A percentile compares a stretch with the other conserved stretches of the same genome.
Evolutionary conservation across 2,888 invertebrate species (phyloP).

Genomic region (Branchipolynoe longqiensis): DNA sequence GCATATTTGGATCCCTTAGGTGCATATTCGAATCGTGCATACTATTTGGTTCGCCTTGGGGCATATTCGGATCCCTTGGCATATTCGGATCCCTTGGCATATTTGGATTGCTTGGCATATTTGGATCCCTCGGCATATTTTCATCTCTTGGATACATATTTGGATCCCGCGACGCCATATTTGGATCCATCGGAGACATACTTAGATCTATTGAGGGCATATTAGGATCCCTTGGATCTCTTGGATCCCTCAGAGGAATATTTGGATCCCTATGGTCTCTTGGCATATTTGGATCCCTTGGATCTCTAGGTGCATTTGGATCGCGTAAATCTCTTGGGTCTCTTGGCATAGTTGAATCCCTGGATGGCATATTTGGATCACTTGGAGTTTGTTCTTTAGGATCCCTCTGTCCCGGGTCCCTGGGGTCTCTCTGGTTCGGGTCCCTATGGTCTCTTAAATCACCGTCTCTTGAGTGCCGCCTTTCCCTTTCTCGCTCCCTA

Average conservation of each 20-base stretch:
- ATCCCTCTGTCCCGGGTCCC: constrained; percentile 15
- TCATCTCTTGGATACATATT: no score
- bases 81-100: neutral
- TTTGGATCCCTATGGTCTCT: neutral
- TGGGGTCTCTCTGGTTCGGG: neutral
- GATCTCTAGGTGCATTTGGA: constrained; percentile 6
- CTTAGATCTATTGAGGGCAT: neutral
- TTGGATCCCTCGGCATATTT: neutral
- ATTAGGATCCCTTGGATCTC: constrained; percentile 3
- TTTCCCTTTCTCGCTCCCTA: constrained; percentile 5
- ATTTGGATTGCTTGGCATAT: neutral
- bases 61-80: constrained; percentile 5
- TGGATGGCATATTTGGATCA: constrained; percentile 3
- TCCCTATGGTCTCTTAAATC: neutral
- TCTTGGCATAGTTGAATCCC: constrained; percentile 26
- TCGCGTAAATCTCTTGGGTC: constrained; percentile 13
- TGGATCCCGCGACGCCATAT: neutral
- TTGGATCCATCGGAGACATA: neutral
- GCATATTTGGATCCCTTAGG: neutral
- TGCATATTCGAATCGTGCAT: neutral
- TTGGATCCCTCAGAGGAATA: neutral
- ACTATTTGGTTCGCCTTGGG: neutral
- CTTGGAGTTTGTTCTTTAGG: constrained; percentile 32
- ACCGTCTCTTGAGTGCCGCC: neutral
- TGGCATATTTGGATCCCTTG: neutral